Percentiles rank a stretch among this genome's conserved stretches.
phyloP scores from a whole-genome alignment of 2,797 vertebrate species.

The Macrochelys suwanniensis region DNA sequence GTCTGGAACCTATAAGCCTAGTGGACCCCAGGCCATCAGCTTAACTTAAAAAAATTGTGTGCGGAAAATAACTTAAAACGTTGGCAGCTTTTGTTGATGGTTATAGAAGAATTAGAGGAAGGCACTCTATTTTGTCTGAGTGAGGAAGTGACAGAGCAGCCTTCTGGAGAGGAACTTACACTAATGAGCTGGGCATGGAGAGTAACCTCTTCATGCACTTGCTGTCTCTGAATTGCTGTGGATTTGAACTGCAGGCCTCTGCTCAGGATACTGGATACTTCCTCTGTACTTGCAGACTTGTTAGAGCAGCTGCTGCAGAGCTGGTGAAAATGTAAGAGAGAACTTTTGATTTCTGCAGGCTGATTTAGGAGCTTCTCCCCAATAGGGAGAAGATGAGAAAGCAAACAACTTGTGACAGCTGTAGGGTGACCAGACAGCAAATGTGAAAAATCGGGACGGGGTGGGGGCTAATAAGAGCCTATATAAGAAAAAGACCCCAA shows the following conservation, averaged over 20 bases:
- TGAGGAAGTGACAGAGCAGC: neutral
- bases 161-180: neutral
- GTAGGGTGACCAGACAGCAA: too few species aligned
- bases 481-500: too few species aligned
- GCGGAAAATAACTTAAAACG: constrained; percentile 15
- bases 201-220: neutral
- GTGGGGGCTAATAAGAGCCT: too few species aligned
- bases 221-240: neutral
- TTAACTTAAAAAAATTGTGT: neutral
- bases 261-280: neutral
- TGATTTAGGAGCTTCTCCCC: neutral
- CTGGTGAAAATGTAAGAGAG: neutral
- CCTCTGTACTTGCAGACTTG: neutral
- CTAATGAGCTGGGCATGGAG: neutral
- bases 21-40: neutral
- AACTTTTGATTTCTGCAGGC: neutral
- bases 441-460: too few species aligned
- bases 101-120: neutral
- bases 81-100: constrained; percentile 25
- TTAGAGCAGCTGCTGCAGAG: neutral
- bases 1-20: neutral
- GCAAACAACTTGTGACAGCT: neutral
- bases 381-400: neutral
- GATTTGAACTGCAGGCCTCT: neutral
- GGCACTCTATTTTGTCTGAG: neutral